Conservation (phyloP, 2,888 invertebrate genomes). For the Argyresthia albistria region DNA sequence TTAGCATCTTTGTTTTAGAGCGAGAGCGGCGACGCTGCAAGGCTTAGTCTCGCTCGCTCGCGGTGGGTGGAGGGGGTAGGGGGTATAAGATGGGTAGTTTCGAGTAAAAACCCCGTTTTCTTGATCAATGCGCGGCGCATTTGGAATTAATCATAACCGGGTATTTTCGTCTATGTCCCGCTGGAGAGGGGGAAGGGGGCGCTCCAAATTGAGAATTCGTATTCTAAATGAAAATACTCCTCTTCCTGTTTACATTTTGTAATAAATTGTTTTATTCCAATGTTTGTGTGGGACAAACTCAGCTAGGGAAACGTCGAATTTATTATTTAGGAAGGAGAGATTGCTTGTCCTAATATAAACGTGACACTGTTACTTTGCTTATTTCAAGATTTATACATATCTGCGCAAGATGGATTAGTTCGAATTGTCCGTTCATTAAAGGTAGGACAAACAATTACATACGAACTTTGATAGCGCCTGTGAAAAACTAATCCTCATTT, state of each 20-base stretch:
- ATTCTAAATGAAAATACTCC: conserved; percentile 71
- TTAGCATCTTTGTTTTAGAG: conserved; percentile 74
- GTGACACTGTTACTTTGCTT: too few relatives aligned
- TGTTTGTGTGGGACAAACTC: conserved; percentile 39
- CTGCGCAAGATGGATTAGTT: too few relatives aligned
- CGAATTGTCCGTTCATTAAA: too few relatives aligned
- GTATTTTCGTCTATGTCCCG: conserved; percentile 67
- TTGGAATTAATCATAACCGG: conserved; percentile 72
- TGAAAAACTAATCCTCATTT: too few relatives aligned
- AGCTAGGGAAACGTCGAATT: conserved; percentile 24
- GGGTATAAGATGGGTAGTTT: conserved; percentile 64
- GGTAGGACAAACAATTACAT: too few relatives aligned
- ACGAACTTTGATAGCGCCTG: too few relatives aligned
- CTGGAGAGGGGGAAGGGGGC: conserved; percentile 25
- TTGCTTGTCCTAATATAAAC: conserved; percentile 10
- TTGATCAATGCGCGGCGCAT: conserved; percentile 72
- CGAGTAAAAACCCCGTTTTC: conserved; percentile 68
- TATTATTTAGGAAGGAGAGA: conserved; percentile 33
- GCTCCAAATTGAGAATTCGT: conserved; percentile 50
- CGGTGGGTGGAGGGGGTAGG: conserved; percentile 27
- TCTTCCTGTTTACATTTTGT: conserved; percentile 73
- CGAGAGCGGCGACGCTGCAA: conserved; percentile 58
- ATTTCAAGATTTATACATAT: too few relatives aligned
- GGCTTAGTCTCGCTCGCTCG: conserved; percentile 54
- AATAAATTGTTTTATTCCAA: conserved; percentile 69